Evolutionary conservation across 2,113 vertebrate species (phyloP).

Genomic region (Amblyornis subalaris): DNA sequence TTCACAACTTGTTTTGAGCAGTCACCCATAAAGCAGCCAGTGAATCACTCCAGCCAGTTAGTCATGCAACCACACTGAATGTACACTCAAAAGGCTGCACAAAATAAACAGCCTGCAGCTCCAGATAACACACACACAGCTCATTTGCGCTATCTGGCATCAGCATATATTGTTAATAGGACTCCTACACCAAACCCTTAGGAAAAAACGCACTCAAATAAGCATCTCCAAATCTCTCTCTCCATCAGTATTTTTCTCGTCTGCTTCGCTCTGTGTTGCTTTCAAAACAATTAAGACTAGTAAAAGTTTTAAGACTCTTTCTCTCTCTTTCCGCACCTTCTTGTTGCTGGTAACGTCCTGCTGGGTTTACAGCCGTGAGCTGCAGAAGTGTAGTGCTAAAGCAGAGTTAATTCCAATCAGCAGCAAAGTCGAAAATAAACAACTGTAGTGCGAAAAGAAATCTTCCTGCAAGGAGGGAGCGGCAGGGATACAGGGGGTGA

Average conservation of each 20-base stretch:
- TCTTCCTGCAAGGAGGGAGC: neutral
- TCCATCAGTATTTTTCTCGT: constrained; percentile 25
- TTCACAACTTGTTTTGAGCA: constrained; percentile 69
- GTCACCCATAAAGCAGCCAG: constrained; percentile 56
- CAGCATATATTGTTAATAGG: constrained; percentile 13
- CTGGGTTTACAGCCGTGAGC: neutral
- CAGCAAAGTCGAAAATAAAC: constrained; percentile 24
- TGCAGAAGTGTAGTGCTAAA: neutral
- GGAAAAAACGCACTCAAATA: neutral
- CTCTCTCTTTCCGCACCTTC: neutral
- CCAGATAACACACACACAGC: constrained; percentile 47
- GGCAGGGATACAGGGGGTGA: neutral
- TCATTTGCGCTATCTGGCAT: constrained; percentile 49
- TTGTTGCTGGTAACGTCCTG: neutral
- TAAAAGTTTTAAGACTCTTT: neutral
- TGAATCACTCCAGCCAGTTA: constrained; percentile 66
- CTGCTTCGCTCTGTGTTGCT: neutral
- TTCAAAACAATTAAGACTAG: constrained; percentile 11
- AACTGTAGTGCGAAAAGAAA: neutral
- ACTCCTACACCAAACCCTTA: constrained; percentile 46
- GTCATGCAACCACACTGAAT: constrained; percentile 59
- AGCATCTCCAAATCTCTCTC: constrained; percentile 29
- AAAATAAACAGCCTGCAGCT: constrained; percentile 61
- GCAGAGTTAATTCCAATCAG: neutral
- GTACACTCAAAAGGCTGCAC: constrained; percentile 39